A percentile compares a stretch with the other conserved stretches of the same genome.
Evolutionary conservation across 2,888 invertebrate species (phyloP).

Genomic region (Suillia variegata): DNA sequence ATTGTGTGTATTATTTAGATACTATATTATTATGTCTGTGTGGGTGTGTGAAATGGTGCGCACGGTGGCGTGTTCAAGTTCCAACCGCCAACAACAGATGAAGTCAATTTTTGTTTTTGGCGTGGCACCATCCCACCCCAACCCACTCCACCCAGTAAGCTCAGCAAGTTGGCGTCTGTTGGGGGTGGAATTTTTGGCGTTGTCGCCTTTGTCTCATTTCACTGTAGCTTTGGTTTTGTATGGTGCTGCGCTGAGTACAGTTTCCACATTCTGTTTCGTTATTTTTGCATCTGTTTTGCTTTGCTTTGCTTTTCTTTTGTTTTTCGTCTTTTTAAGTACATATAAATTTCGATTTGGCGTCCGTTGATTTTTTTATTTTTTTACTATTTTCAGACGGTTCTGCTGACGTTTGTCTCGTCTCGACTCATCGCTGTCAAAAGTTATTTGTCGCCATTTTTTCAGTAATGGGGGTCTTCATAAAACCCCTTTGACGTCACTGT

Average conservation of each 20-base stretch:
- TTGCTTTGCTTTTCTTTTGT: neutral
- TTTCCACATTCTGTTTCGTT: neutral
- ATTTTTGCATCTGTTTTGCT: conserved; percentile 9
- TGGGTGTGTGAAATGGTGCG: neutral
- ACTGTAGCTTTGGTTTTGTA: neutral
- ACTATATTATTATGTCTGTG: too few relatives aligned
- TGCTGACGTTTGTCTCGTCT: too few relatives aligned
- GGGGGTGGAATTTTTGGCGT: conserved; percentile 40
- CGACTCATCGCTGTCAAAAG: neutral
- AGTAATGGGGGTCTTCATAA: neutral
- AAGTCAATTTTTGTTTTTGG: too few relatives aligned
- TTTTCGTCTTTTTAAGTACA: neutral
- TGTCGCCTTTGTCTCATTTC: conserved; percentile 34
- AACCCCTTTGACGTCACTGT: conserved; percentile 16
- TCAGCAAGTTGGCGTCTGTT: too few relatives aligned
- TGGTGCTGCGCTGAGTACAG: neutral
- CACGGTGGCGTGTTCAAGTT: neutral
- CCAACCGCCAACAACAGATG: too few relatives aligned
- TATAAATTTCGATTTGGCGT: neutral
- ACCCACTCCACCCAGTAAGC: too few relatives aligned
- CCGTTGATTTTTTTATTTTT: neutral
- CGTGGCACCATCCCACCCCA: too few relatives aligned
- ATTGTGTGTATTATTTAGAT: too few relatives aligned
- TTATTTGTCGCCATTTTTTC: neutral
- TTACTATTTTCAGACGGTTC: neutral